Percentiles rank a stretch among this genome's conserved stretches.
These are phyloP conservation scores for Phylloscopus collybita DNA, from an alignment of 2,797 vertebrate species.

Conservation along the genomic window DNA sequence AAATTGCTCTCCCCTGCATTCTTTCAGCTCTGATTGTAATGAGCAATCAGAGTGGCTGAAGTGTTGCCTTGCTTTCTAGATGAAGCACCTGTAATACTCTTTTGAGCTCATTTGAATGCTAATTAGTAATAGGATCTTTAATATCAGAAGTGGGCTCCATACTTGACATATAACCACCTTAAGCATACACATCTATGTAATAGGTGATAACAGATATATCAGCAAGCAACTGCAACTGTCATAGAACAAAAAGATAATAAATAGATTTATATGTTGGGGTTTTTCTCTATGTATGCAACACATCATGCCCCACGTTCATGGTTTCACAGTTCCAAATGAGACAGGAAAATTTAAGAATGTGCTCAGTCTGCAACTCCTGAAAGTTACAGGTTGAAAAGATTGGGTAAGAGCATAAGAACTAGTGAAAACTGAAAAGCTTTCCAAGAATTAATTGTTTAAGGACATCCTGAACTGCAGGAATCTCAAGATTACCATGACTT, in stretches of 20 bases:
- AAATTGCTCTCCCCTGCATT: neutral
- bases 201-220: neutral
- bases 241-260: neutral
- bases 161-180: neutral
- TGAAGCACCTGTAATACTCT: neutral
- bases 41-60: constrained; percentile 29
- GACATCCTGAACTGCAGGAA: neutral
- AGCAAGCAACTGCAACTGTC: neutral
- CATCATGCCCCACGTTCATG: neutral
- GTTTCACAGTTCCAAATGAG: neutral
- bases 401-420: neutral
- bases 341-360: rapidly evolving
- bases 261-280: neutral
- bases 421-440: neutral
- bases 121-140: constrained; percentile 9
- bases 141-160: neutral
- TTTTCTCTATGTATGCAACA: neutral
- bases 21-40: constrained; percentile 30
- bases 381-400: neutral
- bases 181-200: neutral
- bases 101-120: constrained; percentile 21
- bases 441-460: neutral
- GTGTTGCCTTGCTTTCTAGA: constrained; percentile 9
- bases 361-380: neutral
- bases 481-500: neutral